These are phyloP conservation scores for Megalops cyprinoides DNA, from an alignment of 2,797 vertebrate genomes.

Conservation along the genomic window DNA sequence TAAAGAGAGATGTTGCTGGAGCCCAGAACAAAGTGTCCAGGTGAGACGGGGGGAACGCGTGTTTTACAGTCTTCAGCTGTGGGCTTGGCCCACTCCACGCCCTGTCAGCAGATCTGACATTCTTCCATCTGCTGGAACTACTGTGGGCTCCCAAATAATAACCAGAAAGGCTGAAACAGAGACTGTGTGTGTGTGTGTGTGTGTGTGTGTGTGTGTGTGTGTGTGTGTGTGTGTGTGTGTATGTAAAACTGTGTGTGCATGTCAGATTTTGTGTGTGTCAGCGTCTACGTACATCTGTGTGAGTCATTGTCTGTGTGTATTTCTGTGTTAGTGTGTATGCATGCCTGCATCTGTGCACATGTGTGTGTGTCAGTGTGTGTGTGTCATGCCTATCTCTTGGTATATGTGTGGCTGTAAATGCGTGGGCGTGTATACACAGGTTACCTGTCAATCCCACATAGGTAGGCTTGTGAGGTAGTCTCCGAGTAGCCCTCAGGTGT, in stretches of 20 bases:
- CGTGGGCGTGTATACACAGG: not conserved
- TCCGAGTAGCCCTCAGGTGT: slow-evolving; percentile 25
- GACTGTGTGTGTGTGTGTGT: not conserved
- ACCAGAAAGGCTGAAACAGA: slow-evolving; percentile 26
- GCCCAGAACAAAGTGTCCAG: slow-evolving; percentile 8
- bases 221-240: slow-evolving; percentile 5
- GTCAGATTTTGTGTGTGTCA: not conserved
- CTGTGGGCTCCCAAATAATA: slow-evolving; percentile 29
- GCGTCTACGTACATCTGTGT: too few species aligned
- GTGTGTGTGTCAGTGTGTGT: slow-evolving; percentile 5
- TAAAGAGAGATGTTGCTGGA: slow-evolving; percentile 29
- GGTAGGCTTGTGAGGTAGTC: not conserved
- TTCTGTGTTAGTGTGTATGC: not conserved
- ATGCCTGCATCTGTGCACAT: not conserved
- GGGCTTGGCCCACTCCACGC: slow-evolving; percentile 52
- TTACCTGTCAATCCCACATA: not conserved
- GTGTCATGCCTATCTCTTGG: not conserved
- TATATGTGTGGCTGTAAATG: not conserved
- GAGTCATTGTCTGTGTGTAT: slow-evolving; percentile 25
- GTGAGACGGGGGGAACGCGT: slow-evolving; percentile 33
- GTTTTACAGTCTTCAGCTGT: slow-evolving; percentile 60
- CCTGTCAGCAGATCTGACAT: slow-evolving; percentile 67
- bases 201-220: not conserved
- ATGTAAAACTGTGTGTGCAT: not conserved
- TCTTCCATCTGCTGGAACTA: slow-evolving; percentile 50